Percentiles rank a stretch among this genome's conserved stretches.
Evolutionary conservation across 2,797 vertebrate species (phyloP).

Genomic region (Helarctos malayanus): DNA sequence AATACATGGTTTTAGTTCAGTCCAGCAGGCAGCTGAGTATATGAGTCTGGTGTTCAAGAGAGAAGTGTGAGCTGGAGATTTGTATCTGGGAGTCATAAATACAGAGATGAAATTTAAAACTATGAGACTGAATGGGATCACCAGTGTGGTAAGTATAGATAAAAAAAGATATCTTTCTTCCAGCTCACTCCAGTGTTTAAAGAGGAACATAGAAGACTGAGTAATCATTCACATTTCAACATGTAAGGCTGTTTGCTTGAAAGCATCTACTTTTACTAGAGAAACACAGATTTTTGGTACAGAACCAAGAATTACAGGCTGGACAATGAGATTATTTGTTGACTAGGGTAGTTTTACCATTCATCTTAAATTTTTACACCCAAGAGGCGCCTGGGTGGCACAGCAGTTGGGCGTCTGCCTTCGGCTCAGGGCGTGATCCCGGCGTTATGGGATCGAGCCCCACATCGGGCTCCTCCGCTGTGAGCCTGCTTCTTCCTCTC

Average conservation of each 20-base stretch:
- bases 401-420: too few relatives aligned
- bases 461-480: too few relatives aligned
- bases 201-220: background rate
- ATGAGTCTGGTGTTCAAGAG: background rate
- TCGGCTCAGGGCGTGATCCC: too few relatives aligned
- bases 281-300: background rate
- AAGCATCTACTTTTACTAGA: background rate
- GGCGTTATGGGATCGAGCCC: too few relatives aligned
- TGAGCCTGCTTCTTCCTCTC: too few relatives aligned
- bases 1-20: background rate
- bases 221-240: background rate
- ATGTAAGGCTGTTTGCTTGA: background rate
- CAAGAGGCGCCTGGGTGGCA: too few relatives aligned
- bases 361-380: background rate
- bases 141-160: background rate
- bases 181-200: background rate
- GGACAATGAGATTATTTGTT: background rate
- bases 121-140: background rate
- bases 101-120: background rate
- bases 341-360: background rate
- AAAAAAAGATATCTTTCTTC: background rate
- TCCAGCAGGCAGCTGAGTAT: background rate
- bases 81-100: background rate
- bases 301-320: background rate
- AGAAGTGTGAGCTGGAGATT: background rate